Evolutionary conservation across 1,140 invertebrate genomes (phyloP), one percentile per base, ranked within the genome.

Genomic region (Caenorhabditis latens): DNA sequence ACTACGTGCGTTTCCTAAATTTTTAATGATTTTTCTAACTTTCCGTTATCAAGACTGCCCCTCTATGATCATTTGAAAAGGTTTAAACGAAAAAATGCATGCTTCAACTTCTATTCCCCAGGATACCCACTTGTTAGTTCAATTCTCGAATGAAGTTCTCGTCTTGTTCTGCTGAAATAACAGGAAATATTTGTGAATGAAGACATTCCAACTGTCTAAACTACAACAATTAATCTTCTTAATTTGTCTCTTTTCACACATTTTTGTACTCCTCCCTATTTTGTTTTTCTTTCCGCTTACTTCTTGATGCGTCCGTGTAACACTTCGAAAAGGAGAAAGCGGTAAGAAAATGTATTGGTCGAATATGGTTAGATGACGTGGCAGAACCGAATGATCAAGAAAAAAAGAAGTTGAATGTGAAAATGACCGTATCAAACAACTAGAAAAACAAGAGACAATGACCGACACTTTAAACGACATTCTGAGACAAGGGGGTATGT

Each of bases 281-380:
- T 24, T 63, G 61, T 63, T 63, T 63, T 63, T 32, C 61, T 63
- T 63, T 63, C 61, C 24, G 61, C 24, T 63, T 63, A 63, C 61
- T 63, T 24, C 21, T 63, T 24, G 14, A 19, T 24, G 9, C 24
- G 21, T 63, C 21, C n/a, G 7, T 32, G 21, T 21, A 53, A 53
- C 50, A 53, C 50, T 53, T 53, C 8, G 21, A 32, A 24, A 63
- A 9, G 61, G 19, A 21, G n/a, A 63, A 63, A 14, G 46, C 4
- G 65, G 16, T 1, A 71, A 67, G 32, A 32, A 32, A 32, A 32
- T 32, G 32, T 32, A 32, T 19, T 46, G 65, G 65, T 71, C 65
- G 65, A 71, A 71, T 43, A 43, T 71, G 65, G 65, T 71, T 71
- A 71, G 65, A 46, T 71, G 65, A 71, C 65, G 65, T 71, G 65